Conservation (phyloP, 2,113 vertebrate genomes). For the Rhinichthys klamathensis region DNA sequence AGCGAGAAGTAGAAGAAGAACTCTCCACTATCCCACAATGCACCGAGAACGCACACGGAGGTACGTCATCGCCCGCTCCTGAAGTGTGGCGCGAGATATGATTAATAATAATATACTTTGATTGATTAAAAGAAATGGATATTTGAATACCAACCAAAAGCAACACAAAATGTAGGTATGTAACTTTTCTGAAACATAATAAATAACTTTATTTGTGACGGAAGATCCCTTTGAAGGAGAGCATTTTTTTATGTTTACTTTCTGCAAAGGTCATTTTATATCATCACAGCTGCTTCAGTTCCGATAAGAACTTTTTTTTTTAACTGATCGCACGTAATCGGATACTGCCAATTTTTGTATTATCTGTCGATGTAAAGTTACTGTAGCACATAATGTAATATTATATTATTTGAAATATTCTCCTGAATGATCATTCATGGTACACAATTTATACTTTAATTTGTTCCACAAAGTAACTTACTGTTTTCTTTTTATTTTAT, state of each 20-base stretch:
- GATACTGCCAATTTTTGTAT: not conserved
- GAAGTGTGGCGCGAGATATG: not conserved
- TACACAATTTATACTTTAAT: not conserved
- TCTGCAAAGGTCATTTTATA: no score
- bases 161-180: not conserved
- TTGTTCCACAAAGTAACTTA: not conserved
- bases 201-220: not conserved
- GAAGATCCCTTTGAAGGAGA: not conserved
- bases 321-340: not conserved
- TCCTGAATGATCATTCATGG: not conserved
- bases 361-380: not conserved
- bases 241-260: not conserved
- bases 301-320: not conserved
- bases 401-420: not conserved
- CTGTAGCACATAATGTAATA: not conserved
- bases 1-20: no score
- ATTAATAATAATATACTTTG: not conserved
- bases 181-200: not conserved
- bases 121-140: not conserved
- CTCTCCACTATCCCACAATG: conserved; percentile 69
- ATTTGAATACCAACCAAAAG: not conserved
- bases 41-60: conserved; percentile 48
- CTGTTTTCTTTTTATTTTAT: not conserved
- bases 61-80: conserved; percentile 16
- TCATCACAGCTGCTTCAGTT: not conserved